Evolutionary conservation across 92 coral and sea anemone genomes (phyloP), one percentile per base, ranked within the genome.

Genomic region (Parazoanthus swiftii): DNA sequence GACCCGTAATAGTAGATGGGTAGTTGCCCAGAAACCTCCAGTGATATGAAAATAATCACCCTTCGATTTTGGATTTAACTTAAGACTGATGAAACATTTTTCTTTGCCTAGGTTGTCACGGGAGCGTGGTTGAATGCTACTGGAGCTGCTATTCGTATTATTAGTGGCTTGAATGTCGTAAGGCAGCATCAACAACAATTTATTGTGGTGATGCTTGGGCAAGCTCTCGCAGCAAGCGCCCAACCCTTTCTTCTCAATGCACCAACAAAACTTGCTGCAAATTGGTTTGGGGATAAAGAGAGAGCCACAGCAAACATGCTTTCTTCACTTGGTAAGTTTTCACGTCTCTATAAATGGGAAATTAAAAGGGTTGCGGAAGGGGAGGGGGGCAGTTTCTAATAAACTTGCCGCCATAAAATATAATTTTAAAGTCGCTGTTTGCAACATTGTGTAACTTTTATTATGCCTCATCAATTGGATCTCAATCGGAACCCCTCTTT

Each of bases 221-320:
- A 96, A 76, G 71, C 89, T n/a, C 70, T 92, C 44, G 89, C 95
- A 9, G 94, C 99, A 8, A 77, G 94, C 70, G 99, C 98, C 1
- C 99, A 96, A 74, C 95, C 98, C 16, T 96, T 96, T 77, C 90
- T 96, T 11, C 95, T 96, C 42, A 91, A 90, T 46, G 78, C 96
- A 25, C 99, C 99, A 9, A 95, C 99, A 21, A 96, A 95, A 88
- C 93, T 96, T 48, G 99, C 99, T 80, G 99, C 98, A 9, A 85
- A 92, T 80, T 96, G 99, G 99, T 96, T 96, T 89, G 98, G 94
- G 14, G 93, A 96, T 10, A 89, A 91, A 65, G 94, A 96, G 83
- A 90, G 98, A 87, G 93, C 96, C 5, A 89, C 94, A 59, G 99
- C 99, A 35, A 96, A 95, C 85, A 96, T 93, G 98, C 67, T 96